A percentile compares a stretch with the other conserved stretches of the same genome.
Conservation (phyloP, 2,797 vertebrate genomes). For the Dromococcyx pavoninus region DNA sequence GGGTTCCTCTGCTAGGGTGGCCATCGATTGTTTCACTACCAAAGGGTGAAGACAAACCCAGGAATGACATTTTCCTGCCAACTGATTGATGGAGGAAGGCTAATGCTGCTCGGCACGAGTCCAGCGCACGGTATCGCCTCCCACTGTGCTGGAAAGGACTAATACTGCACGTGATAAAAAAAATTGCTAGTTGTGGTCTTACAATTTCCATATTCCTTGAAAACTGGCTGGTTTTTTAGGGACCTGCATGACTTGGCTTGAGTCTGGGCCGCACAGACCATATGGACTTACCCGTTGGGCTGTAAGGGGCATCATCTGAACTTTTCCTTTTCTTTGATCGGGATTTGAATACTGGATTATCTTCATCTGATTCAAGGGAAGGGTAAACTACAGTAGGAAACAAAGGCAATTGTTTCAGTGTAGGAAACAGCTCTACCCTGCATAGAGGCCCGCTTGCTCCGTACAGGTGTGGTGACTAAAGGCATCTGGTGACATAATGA, state of each 20-base stretch:
- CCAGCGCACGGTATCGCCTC: neutral
- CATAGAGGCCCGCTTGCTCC: neutral
- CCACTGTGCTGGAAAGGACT: neutral
- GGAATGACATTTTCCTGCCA: neutral
- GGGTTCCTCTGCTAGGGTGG: neutral
- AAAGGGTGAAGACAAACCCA: neutral
- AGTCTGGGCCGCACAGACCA: neutral
- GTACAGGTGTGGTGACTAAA: neutral
- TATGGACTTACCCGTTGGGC: conserved; percentile 87
- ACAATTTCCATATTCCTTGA: neutral
- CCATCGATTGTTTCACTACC: neutral
- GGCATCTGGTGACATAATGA: neutral
- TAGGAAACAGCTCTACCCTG: neutral
- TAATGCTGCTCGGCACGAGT: neutral
- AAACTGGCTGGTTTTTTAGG: neutral
- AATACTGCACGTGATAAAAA: neutral
- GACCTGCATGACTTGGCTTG: neutral
- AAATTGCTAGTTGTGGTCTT: neutral
- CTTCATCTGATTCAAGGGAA: conserved; percentile 96
- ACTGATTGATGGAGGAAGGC: neutral
- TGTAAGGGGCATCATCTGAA: conserved; percentile 96
- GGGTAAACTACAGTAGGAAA: conserved; percentile 85
- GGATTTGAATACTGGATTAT: conserved; percentile 98
- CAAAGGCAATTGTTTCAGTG: conserved; percentile 11
- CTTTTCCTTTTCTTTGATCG: conserved; percentile 98